Conservation (phyloP, 2,888 invertebrate species). For the Cryptocheilus praepositus region DNA sequence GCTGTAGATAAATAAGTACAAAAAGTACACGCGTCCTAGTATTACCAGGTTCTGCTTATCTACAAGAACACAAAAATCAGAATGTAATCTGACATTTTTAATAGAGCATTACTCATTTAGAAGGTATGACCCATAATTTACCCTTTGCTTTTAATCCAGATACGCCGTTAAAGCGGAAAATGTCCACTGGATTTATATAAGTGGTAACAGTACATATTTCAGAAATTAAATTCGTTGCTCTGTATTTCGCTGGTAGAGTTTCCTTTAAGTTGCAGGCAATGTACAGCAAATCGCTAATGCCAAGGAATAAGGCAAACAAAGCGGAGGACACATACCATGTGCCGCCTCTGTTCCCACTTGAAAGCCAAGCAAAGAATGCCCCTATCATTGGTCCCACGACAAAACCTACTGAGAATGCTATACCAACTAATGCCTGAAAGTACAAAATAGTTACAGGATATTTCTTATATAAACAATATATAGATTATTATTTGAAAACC, state of each 20-base stretch:
- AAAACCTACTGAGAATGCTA: constrained; percentile 98
- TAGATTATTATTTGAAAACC: constrained; percentile 7
- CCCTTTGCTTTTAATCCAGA: constrained; percentile 57
- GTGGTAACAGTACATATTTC: constrained; percentile 81
- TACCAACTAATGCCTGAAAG: constrained; percentile 93
- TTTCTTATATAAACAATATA: constrained; percentile 6
- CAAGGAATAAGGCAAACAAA: constrained; percentile 83
- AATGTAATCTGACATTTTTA: neutral
- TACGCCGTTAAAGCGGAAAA: constrained; percentile 78
- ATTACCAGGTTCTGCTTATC: constrained; percentile 81
- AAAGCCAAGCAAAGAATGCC: constrained; percentile 85
- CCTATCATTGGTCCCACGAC: constrained; percentile 97
- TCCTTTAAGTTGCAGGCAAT: constrained; percentile 86
- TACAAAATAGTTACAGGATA: constrained; percentile 22
- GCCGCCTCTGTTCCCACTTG: constrained; percentile 79
- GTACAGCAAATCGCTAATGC: constrained; percentile 86
- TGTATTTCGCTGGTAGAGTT: constrained; percentile 85
- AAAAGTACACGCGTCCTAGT: constrained; percentile 88
- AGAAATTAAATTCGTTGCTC: constrained; percentile 82
- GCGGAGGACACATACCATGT: constrained; percentile 91
- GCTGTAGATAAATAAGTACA: constrained; percentile 95
- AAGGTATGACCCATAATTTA: neutral
- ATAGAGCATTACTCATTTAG: neutral
- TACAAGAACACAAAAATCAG: constrained; percentile 62
- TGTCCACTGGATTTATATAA: constrained; percentile 79